Percentiles rank a stretch among this genome's conserved stretches.
These are phyloP conservation scores for Amblyjoppa proteus DNA, from an alignment of 2,888 invertebrate genomes.

Conservation along the genomic window DNA sequence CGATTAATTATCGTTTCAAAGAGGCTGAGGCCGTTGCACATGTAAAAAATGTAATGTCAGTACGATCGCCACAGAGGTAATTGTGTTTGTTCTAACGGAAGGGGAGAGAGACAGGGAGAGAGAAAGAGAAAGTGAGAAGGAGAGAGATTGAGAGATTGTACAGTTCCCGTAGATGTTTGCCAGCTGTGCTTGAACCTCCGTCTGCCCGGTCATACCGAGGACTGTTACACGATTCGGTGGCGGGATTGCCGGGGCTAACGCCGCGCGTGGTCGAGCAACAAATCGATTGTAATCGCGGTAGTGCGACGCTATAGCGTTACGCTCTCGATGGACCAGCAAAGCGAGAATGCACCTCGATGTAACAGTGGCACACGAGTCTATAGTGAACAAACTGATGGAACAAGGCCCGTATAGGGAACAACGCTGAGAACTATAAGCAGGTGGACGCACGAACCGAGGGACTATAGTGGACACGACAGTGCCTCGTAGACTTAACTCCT, in stretches of 20 bases:
- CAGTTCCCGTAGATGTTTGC: conserved; percentile 9
- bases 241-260: conserved; percentile 50
- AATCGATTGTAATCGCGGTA: conserved; percentile 78
- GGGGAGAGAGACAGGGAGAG: too few relatives aligned
- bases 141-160: not conserved
- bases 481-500: conserved; percentile 47
- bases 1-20: too few relatives aligned
- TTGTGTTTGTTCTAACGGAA: not conserved
- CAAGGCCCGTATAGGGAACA: not conserved
- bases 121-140: too few relatives aligned
- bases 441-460: conserved; percentile 14
- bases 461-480: not conserved
- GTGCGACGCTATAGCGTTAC: not conserved
- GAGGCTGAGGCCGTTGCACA: too few relatives aligned
- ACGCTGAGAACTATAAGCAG: conserved; percentile 9
- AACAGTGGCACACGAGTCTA: not conserved
- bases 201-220: conserved; percentile 25
- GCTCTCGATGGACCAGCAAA: not conserved
- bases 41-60: not conserved
- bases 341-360: not conserved
- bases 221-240: conserved; percentile 58
- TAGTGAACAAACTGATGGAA: not conserved
- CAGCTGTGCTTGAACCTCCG: conserved; percentile 5
- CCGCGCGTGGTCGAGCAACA: conserved; percentile 68
- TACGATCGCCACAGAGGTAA: not conserved